These are phyloP conservation scores for Ganaspis sp. DNA, from an alignment of 1,140 invertebrate species.

Conservation along the genomic window DNA sequence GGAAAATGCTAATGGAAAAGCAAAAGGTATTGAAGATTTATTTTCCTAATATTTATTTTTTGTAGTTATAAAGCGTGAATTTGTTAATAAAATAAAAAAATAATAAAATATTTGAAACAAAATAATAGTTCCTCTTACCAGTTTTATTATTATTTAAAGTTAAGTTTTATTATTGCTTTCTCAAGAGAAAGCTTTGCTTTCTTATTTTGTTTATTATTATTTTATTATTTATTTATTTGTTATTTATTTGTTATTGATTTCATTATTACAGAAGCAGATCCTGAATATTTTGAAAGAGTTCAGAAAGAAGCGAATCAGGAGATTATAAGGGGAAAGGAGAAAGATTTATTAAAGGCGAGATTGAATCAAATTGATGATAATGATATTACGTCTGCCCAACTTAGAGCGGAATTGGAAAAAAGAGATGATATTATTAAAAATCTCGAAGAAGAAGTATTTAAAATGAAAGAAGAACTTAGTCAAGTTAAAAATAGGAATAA, in stretches of 20 bases:
- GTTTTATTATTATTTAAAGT: too few relatives aligned
- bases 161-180: too few relatives aligned
- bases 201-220: too few relatives aligned
- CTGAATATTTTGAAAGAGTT: constrained; percentile 83
- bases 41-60: too few relatives aligned
- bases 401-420: constrained; percentile 81
- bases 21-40: not conserved
- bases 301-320: constrained; percentile 81
- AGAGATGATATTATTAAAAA: constrained; percentile 81
- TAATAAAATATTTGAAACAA: too few relatives aligned
- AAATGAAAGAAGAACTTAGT: constrained; percentile 81
- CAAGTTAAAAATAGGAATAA: constrained; percentile 87
- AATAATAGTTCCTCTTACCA: too few relatives aligned
- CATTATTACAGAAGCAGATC: constrained; percentile 64
- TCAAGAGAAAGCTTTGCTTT: too few relatives aligned
- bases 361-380: constrained; percentile 74
- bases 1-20: constrained; percentile 51
- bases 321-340: constrained; percentile 81
- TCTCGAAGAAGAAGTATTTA: constrained; percentile 80
- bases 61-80: too few relatives aligned
- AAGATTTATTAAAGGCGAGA: constrained; percentile 76
- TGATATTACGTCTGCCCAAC: constrained; percentile 77
- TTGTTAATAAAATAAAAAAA: too few relatives aligned
- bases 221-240: too few relatives aligned
- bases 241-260: constrained; percentile 37